Evolutionary conservation across 2,888 invertebrate species (phyloP).

Genomic region (Agonopterix arenella): DNA sequence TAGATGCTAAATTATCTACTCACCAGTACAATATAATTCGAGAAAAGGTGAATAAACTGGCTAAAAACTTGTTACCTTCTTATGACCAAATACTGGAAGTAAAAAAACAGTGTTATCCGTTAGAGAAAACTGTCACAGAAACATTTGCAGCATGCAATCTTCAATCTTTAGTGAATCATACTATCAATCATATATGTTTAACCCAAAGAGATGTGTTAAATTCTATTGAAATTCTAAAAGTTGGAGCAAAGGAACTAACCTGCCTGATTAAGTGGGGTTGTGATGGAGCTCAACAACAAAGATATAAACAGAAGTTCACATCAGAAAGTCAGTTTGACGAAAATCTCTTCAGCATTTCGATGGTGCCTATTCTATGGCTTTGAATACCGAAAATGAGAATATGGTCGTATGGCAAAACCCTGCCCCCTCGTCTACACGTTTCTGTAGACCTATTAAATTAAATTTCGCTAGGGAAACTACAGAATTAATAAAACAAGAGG

Average conservation of each 20-base stretch:
- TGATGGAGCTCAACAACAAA: slow-evolving; percentile 17
- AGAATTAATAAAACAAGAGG: slow-evolving; percentile 16
- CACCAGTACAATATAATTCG: no score
- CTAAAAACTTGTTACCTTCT: no score
- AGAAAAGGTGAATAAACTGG: no score
- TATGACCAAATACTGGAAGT: no score
- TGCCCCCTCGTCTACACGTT: slow-evolving; percentile 21
- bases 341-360: slow-evolving; percentile 20
- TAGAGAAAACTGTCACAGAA: no score
- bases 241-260: slow-evolving; percentile 5
- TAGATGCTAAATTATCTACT: no score
- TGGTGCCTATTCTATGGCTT: no score
- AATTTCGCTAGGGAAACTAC: slow-evolving; percentile 17
- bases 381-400: slow-evolving; percentile 13
- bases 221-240: slow-evolving; percentile 5
- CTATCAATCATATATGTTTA: no score
- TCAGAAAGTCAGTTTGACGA: slow-evolving; percentile 17
- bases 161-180: slow-evolving; percentile 1
- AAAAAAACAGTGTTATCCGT: no score
- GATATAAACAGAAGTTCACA: slow-evolving; percentile 14
- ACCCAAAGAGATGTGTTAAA: neutral
- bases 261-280: slow-evolving; percentile 19
- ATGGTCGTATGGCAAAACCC: slow-evolving; percentile 25
- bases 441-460: slow-evolving; percentile 23
- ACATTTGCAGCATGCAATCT: slow-evolving; percentile 1